phyloP scores from a whole-genome alignment of 2,797 vertebrate species.

The Trichosurus vulpecula region DNA sequence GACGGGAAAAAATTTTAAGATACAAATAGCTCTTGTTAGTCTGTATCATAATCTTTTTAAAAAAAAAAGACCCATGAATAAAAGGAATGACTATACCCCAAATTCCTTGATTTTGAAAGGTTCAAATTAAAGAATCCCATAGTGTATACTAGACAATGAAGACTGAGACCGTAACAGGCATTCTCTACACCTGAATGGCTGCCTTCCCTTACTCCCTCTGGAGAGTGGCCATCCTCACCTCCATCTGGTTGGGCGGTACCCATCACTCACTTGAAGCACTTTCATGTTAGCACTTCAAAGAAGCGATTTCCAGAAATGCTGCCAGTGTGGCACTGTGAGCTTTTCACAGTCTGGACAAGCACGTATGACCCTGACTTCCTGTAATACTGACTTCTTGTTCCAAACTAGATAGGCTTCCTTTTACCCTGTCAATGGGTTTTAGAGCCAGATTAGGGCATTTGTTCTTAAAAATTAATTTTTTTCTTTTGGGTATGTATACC shows the following conservation, averaged over 20 bases:
- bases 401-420: conserved; percentile 32
- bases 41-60: neutral
- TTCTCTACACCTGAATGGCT: neutral
- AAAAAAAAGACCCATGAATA: neutral
- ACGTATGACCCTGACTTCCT: neutral
- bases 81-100: neutral
- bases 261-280: conserved; percentile 64
- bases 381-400: conserved; percentile 19
- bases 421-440: conserved; percentile 4
- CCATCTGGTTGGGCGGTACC: conserved; percentile 30
- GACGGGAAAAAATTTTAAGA: neutral
- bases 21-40: neutral
- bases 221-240: conserved; percentile 32
- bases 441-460: neutral
- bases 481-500: neutral
- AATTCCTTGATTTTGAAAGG: neutral
- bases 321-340: conserved; percentile 54
- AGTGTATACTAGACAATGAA: neutral
- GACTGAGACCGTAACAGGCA: neutral
- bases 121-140: neutral
- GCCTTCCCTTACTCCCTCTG: neutral
- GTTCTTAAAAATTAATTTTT: neutral
- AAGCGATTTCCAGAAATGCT: conserved; percentile 61
- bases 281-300: conserved; percentile 76
- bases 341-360: conserved; percentile 67